Base-by-base conservation (phyloP, 2,888 invertebrate genomes). In the Plagiodera versicolora region DNA sequence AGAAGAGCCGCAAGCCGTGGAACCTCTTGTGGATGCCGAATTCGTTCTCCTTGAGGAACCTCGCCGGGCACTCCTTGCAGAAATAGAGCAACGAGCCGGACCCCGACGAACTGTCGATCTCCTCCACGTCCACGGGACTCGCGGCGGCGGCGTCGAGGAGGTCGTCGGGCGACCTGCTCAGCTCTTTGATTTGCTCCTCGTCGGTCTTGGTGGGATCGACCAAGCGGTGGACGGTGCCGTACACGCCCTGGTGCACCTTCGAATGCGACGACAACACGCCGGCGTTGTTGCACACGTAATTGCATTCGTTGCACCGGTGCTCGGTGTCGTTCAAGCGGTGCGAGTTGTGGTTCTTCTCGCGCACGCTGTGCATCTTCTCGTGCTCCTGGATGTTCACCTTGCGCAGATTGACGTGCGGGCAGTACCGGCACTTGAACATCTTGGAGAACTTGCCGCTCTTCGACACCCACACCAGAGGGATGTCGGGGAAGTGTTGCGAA, bases 361-460 rank as follows among this genome's bases (percentile, higher is more conserved):
- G 66, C 32, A 77, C 79, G 24, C 82, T 83, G 77, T 93, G 93
- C 85, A 92, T 90, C 75, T 88, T 87, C 77, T 94, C 93, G 78
- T 95, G 94, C 71, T 91, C 90, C 28, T 88, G 87, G 60, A 94
- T 89, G 77, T 91, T 92, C 47, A 88, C 87, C 72, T 90, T 88
- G 52, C 92, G 84, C n/a, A 89, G 83, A 75, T 92, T 92, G 11
- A 92, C 89, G 76, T 92, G 92, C 0, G 94, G 92, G 75, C 94
- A 94, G 75, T 86, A 89, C 28, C 90, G 85, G 75, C 94, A 95
- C 75, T 92, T 91, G 76, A 89, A 89, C 88, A 94, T 91, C 80
- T 92, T 92, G 54, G 87, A 86, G 62, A 91, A 87, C 56, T 87
- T 86, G 11, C 87, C 88, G 63, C 86, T 86, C 39, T 88, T 87